Conservation (phyloP, 2,113 vertebrate species). For the Notiomystis cincta region DNA sequence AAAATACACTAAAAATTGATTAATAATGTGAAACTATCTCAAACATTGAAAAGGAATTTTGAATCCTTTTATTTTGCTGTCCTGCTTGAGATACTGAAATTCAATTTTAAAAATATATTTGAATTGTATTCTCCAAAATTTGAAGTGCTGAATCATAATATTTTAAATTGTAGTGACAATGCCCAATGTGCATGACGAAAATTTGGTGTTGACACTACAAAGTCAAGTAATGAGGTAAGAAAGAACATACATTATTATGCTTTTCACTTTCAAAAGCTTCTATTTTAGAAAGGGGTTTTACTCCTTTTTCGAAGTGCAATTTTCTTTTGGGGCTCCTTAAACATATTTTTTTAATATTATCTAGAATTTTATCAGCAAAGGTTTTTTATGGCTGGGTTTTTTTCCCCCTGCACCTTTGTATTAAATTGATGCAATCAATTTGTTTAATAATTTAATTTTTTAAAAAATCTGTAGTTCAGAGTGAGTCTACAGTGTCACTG, state of each 20-base stretch:
- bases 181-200: not conserved
- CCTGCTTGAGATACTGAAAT: not conserved
- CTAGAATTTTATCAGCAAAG: not conserved
- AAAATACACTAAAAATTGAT: not conserved
- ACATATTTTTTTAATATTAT: fast-evolving
- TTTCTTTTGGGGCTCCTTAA: not conserved
- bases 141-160: fast-evolving
- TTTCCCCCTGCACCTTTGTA: not conserved
- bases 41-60: not conserved
- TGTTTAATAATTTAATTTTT: not conserved
- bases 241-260: not conserved
- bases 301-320: not conserved
- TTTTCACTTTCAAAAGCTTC: not conserved
- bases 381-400: not conserved
- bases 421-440: not conserved
- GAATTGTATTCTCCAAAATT: not conserved
- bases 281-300: not conserved
- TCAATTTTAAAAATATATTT: not conserved
- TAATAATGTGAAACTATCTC: not conserved
- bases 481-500: not conserved
- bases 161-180: not conserved
- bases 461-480: not conserved
- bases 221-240: not conserved
- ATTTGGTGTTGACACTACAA: not conserved
- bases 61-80: not conserved